A percentile compares a stretch with the other conserved stretches of the same genome.
Conservation (phyloP, 2,888 invertebrate species). For the Pimpla rufipes region DNA sequence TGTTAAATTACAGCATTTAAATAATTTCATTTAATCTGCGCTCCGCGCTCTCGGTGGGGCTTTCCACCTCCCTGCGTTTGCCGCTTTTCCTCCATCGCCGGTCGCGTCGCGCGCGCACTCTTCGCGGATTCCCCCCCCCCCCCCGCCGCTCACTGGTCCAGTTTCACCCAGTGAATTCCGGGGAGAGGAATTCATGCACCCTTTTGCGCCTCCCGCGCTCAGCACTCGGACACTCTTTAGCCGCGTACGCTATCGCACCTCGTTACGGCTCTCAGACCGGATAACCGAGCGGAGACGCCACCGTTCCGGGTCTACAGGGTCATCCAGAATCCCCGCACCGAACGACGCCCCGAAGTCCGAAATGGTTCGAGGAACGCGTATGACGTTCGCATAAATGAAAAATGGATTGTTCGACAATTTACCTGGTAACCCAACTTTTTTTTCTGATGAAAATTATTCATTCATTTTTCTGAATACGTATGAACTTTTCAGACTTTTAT, state of each 20-base stretch:
- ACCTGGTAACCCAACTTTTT: too few species aligned
- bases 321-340: too few species aligned
- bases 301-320: too few species aligned
- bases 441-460: too few species aligned
- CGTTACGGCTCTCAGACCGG: constrained; percentile 56
- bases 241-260: constrained; percentile 45
- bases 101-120: background rate
- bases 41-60: constrained; percentile 48
- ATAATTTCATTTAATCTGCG: constrained; percentile 83
- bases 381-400: too few species aligned
- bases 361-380: too few species aligned
- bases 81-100: constrained; percentile 28
- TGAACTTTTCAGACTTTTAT: too few species aligned
- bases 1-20: constrained; percentile 83
- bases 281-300: constrained; percentile 65
- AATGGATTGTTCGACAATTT: too few species aligned
- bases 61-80: constrained; percentile 39
- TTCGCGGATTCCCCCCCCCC: background rate
- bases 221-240: constrained; percentile 42
- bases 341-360: too few species aligned
- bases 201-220: constrained; percentile 36
- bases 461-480: too few species aligned
- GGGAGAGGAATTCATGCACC: constrained; percentile 13
- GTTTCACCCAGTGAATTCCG: constrained; percentile 40
- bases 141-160: constrained; percentile 4